Conservation (phyloP, 1,140 invertebrate genomes). For the Augochlora pura region DNA sequence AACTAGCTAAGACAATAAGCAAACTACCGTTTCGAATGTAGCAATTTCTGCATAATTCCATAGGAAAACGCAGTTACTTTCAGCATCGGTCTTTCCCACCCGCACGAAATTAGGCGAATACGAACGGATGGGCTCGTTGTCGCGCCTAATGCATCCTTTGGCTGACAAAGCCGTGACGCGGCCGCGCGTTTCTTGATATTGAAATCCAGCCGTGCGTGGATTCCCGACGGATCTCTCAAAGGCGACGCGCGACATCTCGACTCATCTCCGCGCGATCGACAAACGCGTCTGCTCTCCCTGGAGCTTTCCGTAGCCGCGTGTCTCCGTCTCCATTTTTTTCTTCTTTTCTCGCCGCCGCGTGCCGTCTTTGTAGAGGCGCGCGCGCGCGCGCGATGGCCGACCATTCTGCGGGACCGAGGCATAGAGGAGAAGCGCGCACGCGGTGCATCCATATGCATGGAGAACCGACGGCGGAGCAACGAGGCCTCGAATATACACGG, state of each 20-base stretch:
- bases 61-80: too few relatives aligned
- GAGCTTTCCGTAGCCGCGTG: not conserved
- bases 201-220: not conserved
- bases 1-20: too few relatives aligned
- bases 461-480: conserved; percentile 11
- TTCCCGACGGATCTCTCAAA: not conserved
- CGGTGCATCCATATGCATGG: conserved; percentile 31
- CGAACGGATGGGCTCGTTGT: not conserved
- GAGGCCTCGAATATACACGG: conserved; percentile 15
- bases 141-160: not conserved
- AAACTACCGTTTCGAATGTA: too few relatives aligned
- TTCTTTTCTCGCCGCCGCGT: not conserved
- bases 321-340: not conserved
- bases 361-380: conserved; percentile 24
- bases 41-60: too few relatives aligned
- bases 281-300: not conserved
- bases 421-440: conserved; percentile 12
- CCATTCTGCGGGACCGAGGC: conserved; percentile 5
- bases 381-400: not conserved
- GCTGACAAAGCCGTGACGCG: not conserved
- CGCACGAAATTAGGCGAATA: too few relatives aligned
- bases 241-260: not conserved
- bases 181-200: not conserved
- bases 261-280: not conserved
- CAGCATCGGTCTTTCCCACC: too few relatives aligned